phyloP scores from a whole-genome alignment of 2,113 vertebrate species.

The Microtus richardsoni region DNA sequence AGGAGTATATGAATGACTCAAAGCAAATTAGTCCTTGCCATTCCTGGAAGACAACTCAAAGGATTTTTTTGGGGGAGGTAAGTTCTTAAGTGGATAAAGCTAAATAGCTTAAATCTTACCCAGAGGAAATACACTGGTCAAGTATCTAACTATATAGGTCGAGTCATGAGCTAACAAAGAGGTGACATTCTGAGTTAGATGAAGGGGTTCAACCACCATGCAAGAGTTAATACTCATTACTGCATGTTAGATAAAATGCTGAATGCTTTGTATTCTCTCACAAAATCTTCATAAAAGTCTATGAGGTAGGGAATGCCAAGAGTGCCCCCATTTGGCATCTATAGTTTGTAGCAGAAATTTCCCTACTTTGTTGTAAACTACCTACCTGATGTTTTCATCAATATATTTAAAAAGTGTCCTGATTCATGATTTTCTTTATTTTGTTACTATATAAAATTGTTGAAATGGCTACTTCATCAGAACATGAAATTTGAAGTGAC shows the following conservation, averaged over 20 bases:
- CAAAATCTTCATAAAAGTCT: not conserved
- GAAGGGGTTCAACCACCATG: not conserved
- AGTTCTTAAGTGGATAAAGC: conserved; percentile 6
- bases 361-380: not conserved
- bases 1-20: conserved; percentile 18
- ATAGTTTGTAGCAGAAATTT: not conserved
- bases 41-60: conserved; percentile 7
- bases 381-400: not conserved
- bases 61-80: not conserved
- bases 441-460: not conserved
- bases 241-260: not conserved
- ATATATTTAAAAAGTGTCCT: not conserved
- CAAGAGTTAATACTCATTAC: not conserved
- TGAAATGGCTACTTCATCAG: too few species aligned
- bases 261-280: conserved; percentile 17
- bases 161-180: not conserved
- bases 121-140: not conserved
- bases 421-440: not conserved
- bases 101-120: not conserved
- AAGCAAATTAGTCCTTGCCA: not conserved
- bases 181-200: not conserved
- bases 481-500: not conserved
- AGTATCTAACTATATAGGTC: not conserved
- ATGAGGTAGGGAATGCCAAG: not conserved
- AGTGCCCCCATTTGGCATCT: not conserved